These are phyloP conservation scores for Syndactyla subalaris DNA, from an alignment of 2,797 vertebrate genomes.

Conservation along the genomic window DNA sequence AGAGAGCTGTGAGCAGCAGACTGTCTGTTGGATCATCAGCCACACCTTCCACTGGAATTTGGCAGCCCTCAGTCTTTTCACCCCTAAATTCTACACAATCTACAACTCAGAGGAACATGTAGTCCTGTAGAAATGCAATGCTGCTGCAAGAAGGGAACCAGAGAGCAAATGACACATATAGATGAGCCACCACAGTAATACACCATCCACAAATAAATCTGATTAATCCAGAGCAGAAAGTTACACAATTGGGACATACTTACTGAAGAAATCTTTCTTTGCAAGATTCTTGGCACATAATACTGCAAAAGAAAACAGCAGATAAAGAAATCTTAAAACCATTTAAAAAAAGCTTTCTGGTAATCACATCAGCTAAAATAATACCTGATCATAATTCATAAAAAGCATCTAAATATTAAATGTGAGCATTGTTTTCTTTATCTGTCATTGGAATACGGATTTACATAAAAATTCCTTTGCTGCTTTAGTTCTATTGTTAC, in stretches of 20 bases:
- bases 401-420: not conserved
- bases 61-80: not conserved
- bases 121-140: not conserved
- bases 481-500: constrained; percentile 2
- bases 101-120: rapidly evolving
- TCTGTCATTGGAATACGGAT: not conserved
- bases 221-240: not conserved
- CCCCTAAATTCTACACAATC: not conserved
- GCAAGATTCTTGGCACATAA: constrained; percentile 99
- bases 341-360: not conserved
- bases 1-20: not conserved
- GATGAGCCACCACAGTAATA: not conserved
- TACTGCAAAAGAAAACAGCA: constrained; percentile 82
- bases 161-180: not conserved
- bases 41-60: not conserved
- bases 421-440: not conserved
- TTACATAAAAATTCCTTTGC: not conserved
- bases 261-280: constrained; percentile 99
- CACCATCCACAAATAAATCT: not conserved
- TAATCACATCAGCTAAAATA: not conserved
- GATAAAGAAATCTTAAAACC: constrained; percentile 20
- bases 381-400: not conserved
- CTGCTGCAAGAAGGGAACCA: not conserved
- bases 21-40: not conserved
- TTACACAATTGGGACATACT: constrained; percentile 76